phyloP scores from a whole-genome alignment of 2,888 invertebrate species.

The Tiliacea aurago region DNA sequence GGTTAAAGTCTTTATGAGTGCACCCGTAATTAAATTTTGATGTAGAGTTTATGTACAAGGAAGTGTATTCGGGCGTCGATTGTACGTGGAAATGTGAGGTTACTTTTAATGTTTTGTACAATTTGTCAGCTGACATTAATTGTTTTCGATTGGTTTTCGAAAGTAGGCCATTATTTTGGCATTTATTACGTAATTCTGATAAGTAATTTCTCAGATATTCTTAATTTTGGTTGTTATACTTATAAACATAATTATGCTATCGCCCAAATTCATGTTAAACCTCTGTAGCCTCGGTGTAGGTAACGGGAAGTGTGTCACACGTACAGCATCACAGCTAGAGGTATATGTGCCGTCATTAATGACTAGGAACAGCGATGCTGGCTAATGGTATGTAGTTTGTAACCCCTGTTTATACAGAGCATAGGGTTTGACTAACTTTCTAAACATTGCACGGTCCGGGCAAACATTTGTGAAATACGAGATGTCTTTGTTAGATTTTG shows the following conservation, averaged over 20 bases:
- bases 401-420: slow-evolving; percentile 41
- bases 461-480: slow-evolving; percentile 33
- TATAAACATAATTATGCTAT: slow-evolving; percentile 39
- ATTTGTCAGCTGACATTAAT: slow-evolving; percentile 62
- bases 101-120: slow-evolving; percentile 61
- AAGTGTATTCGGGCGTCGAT: slow-evolving; percentile 30
- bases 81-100: slow-evolving; percentile 60
- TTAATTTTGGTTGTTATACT: background rate
- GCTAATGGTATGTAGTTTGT: slow-evolving; percentile 61
- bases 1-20: slow-evolving; percentile 72
- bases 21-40: slow-evolving; percentile 63
- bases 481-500: slow-evolving; percentile 3
- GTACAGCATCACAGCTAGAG: slow-evolving; percentile 44
- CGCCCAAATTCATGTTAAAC: slow-evolving; percentile 4
- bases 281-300: slow-evolving; percentile 18
- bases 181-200: background rate
- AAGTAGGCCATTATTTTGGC: slow-evolving; percentile 11
- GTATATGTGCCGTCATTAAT: slow-evolving; percentile 53
- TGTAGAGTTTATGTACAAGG: slow-evolving; percentile 35
- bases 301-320: slow-evolving; percentile 50
- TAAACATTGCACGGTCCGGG: slow-evolving; percentile 35
- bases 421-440: slow-evolving; percentile 30
- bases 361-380: slow-evolving; percentile 48
- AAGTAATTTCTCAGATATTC: background rate
- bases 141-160: slow-evolving; percentile 37